Base-by-base conservation (phyloP, 2,797 vertebrate species). In the Botia almorhae region DNA sequence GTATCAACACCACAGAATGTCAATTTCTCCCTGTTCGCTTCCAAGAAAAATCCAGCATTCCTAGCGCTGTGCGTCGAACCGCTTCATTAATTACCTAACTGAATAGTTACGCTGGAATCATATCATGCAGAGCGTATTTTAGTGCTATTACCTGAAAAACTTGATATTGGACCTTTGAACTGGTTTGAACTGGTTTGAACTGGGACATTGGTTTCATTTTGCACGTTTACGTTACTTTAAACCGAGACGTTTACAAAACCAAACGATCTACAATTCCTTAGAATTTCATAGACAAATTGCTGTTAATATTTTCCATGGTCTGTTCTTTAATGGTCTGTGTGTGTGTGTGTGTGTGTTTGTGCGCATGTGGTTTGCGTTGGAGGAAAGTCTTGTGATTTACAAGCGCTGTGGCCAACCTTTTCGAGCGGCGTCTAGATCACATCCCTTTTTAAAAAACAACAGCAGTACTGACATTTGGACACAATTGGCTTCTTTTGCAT, bases 1-100 rank as follows among this genome's bases (percentile, higher is more conserved):
- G 70, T 50, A 71, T 69, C 7, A 85, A 80, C 39, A 61, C 56
- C 67, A 19, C 50, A 33, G 58, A 55, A 60, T 46, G 48, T 75
- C 60, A 64, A 78, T 46, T 26, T 76, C 33, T 53, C n/a, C 36
- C 64, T 1, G 26, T 33, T 70, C 72, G 21, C 53, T 84, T 81
- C 76, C 81, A 85, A 74, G 67, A 81, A 60, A 86, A 81, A 86
- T 48, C 43, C 68, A 69, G 80, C 50, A 26, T 70, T 85, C 73
- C 63, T 1, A 46, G 69, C 39, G 11, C 51, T 81, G 55, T 58
- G 60, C 29, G 7, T 65, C 69, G 63, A 61, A 69, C 48, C 61
- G 48, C 56, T 83, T 75, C 50, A 73, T 81, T 63, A 64, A 14
- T 75, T 46, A 51, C 73, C 53, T 11, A 36, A 26, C 53, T 11